phyloP scores from a whole-genome alignment of 2,113 vertebrate genomes.

The Petrocephalus zakoni region DNA sequence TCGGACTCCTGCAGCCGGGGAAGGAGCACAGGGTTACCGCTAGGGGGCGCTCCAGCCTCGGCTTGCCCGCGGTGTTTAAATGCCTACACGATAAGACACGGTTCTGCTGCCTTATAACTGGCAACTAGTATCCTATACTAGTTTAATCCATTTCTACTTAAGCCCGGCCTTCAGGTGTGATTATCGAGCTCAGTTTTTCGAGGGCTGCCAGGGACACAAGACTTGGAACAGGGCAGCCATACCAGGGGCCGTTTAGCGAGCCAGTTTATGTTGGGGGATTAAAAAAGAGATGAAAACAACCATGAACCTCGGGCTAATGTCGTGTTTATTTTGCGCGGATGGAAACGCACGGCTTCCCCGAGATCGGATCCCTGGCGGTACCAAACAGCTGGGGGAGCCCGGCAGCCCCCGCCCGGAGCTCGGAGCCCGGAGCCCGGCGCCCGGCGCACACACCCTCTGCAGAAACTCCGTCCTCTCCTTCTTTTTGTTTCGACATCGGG shows the following conservation, averaged over 20 bases:
- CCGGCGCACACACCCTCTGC: slow-evolving; percentile 76
- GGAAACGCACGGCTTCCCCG: not conserved
- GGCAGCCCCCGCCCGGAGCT: not conserved
- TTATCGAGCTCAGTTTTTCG: not conserved
- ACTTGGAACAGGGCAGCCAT: too few species aligned
- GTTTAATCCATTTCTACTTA: not conserved
- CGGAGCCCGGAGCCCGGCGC: not conserved
- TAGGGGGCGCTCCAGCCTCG: not conserved
- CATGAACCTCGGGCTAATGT: not conserved
- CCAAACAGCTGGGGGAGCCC: not conserved
- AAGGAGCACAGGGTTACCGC: not conserved
- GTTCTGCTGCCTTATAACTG: not conserved
- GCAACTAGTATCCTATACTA: not conserved
- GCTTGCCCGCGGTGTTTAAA: not conserved
- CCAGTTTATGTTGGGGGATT: not conserved
- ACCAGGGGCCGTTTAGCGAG: not conserved
- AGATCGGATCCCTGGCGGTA: not conserved
- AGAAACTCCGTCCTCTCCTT: slow-evolving; percentile 93
- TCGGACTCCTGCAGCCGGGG: slow-evolving; percentile 75
- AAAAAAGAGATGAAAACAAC: not conserved
- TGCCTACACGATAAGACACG: not conserved
- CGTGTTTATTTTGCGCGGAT: not conserved
- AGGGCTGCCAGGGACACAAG: not conserved
- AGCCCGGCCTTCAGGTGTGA: not conserved
- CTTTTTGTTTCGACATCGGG: slow-evolving; percentile 96